phyloP scores from a whole-genome alignment of 2,113 vertebrate species.

The Hyperopisus bebe region DNA sequence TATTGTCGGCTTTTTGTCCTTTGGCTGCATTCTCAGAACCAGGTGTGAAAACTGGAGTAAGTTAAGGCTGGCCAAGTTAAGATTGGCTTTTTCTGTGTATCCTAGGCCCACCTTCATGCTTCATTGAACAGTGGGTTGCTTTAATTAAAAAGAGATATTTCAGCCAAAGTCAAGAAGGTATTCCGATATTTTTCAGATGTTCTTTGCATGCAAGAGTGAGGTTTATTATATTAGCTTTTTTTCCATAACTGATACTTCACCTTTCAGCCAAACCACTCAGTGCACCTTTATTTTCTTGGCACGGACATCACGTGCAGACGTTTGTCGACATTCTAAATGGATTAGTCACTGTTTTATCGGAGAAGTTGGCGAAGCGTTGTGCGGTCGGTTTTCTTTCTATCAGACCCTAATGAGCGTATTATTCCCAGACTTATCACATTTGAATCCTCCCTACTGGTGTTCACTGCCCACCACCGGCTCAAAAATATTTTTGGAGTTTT shows the following conservation, averaged over 20 bases:
- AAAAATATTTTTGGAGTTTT: neutral
- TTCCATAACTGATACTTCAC: neutral
- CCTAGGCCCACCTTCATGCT: neutral
- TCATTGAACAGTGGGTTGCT: neutral
- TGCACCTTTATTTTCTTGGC: neutral
- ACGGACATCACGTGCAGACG: neutral
- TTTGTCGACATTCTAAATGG: neutral
- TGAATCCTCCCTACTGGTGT: neutral
- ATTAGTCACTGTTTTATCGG: conserved; percentile 9
- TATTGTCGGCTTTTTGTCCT: neutral
- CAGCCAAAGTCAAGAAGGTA: neutral
- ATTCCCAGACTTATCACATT: neutral
- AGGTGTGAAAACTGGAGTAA: neutral
- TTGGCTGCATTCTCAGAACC: neutral
- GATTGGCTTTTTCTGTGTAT: neutral
- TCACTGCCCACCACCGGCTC: neutral
- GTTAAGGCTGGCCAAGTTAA: neutral
- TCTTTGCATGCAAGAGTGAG: neutral
- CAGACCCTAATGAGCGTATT: neutral
- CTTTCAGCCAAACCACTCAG: neutral
- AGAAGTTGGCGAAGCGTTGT: neutral
- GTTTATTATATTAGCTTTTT: neutral
- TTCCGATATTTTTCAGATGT: neutral
- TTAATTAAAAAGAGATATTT: neutral
- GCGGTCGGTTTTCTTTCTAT: neutral